Percentiles rank a stretch among this genome's conserved stretches.
These are phyloP conservation scores for Indicator indicator DNA, from an alignment of 2,113 vertebrate genomes.

Conservation along the genomic window DNA sequence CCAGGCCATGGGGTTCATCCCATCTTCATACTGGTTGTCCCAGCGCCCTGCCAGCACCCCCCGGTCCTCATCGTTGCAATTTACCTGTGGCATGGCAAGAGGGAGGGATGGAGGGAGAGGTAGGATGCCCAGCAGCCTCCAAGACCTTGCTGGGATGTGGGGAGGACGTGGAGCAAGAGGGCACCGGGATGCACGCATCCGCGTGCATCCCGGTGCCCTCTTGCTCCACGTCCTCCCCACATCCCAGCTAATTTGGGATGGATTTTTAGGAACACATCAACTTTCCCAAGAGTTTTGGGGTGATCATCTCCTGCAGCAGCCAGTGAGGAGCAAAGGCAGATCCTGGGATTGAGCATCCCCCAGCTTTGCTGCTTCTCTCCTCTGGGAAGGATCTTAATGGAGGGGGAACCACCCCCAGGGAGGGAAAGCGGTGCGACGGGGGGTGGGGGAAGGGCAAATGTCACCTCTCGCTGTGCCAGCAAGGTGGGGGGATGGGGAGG, in stretches of 20 bases:
- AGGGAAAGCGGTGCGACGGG: not conserved
- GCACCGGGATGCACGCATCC: not conserved
- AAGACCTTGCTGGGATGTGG: not conserved
- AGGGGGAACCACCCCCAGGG: not conserved
- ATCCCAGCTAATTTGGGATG: not conserved
- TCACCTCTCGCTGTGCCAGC: not conserved
- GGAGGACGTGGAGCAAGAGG: not conserved
- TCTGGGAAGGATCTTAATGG: not conserved
- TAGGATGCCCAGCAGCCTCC: not conserved
- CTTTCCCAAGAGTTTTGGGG: not conserved
- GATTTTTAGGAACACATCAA: not conserved
- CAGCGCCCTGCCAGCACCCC: conserved; percentile 89
- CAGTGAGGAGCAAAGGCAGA: not conserved
- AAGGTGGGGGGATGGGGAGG: not conserved
- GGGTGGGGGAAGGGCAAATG: not conserved
- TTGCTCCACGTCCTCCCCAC: not conserved
- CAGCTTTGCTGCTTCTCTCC: not conserved
- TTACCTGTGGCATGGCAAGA: conserved; percentile 77
- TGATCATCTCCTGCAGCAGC: not conserved
- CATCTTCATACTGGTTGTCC: conserved; percentile 79
- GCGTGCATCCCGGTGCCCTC: no score
- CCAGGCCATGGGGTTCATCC: conserved; percentile 89
- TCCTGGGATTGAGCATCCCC: not conserved
- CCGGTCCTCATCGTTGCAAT: conserved; percentile 87
- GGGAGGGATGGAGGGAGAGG: not conserved